Evolutionary conservation across 2,797 vertebrate genomes (phyloP), one percentile per base, ranked within the genome.

Genomic region (Hippoglossus hippoglossus): DNA sequence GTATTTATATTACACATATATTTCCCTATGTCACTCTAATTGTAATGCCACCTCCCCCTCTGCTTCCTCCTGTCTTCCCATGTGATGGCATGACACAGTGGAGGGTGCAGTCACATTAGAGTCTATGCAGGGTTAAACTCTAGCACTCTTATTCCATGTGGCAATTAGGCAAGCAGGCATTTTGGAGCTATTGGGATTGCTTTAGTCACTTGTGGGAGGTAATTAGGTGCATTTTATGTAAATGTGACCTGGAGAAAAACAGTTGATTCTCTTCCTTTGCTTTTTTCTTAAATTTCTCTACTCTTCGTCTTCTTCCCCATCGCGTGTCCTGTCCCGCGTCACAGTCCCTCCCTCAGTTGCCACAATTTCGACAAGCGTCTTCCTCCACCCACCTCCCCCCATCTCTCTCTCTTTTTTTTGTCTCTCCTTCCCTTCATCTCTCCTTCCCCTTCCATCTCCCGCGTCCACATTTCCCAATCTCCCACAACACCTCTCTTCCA

Each of bases 41-140:
- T 19, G 18, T 54, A 55, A 58, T 59, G 50, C 82, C 59, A 21
- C 50, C 76, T 61, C 57, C 53, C 65, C 52, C 47, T 19, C 49
- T 22, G 61, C 70, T 50, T 59, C 77, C 72, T 63, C 56, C 58
- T 1, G 25, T 59, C 62, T 47, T 52, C 73, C 52, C 66, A 68
- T 24, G 73, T 81, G 82, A 85, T 63, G 60, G 61, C 63, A 13
- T 77, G 83, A 83, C 83, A 87, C 24, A 16, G 64, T 82, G 66
- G 75, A 82, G 64, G 51, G 62, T 65, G 73, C 63, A 55, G 70
- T 62, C 55, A 47, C 21, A 47, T 82, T 67, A 67, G 36, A 58
- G 64, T 71, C 73, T 65, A 2, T n/a, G 63, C 65, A 25, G 79
- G 86, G 89, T 87, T 88, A 88, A 91, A 89, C 81, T 90, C 73